Conservation (phyloP, 2,797 vertebrate species). For the Menidia menidia region DNA sequence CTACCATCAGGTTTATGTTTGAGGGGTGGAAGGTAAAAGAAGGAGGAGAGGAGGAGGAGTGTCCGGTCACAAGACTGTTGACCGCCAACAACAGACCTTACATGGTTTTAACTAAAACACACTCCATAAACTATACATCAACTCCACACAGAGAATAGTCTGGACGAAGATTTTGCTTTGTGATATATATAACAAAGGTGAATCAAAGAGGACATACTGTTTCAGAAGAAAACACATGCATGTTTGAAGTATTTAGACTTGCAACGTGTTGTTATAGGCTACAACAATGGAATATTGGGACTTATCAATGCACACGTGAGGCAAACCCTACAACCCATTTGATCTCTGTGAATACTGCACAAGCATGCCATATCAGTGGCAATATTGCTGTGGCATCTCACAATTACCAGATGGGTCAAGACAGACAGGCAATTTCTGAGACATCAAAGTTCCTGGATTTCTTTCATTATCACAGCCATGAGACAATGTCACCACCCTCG, state of each 20-base stretch:
- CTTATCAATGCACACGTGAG: not conserved
- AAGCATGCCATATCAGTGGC: constrained; percentile 19
- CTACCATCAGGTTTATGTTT: constrained; percentile 65
- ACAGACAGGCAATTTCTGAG: constrained; percentile 13
- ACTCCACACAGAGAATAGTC: constrained; percentile 10
- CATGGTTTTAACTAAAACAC: constrained; percentile 56
- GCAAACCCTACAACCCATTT: not conserved
- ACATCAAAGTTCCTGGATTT: constrained; percentile 53
- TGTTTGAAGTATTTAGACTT: not conserved
- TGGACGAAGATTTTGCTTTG: constrained; percentile 8
- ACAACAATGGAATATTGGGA: not conserved
- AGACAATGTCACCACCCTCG: constrained; percentile 30
- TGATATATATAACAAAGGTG: not conserved
- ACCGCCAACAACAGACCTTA: constrained; percentile 68
- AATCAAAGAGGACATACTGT: not conserved
- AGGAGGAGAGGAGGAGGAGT: constrained; percentile 50
- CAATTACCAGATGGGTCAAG: constrained; percentile 42
- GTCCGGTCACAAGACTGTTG: constrained; percentile 75
- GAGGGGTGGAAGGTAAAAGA: constrained; percentile 64
- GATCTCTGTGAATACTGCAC: constrained; percentile 17
- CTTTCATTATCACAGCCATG: constrained; percentile 75
- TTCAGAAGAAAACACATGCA: constrained; percentile 1
- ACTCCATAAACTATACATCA: constrained; percentile 54
- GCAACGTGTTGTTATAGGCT: not conserved
- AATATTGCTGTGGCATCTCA: constrained; percentile 46